Evolutionary conservation across 1,140 invertebrate genomes (phyloP).

Genomic region (Cotesia glomerata): DNA sequence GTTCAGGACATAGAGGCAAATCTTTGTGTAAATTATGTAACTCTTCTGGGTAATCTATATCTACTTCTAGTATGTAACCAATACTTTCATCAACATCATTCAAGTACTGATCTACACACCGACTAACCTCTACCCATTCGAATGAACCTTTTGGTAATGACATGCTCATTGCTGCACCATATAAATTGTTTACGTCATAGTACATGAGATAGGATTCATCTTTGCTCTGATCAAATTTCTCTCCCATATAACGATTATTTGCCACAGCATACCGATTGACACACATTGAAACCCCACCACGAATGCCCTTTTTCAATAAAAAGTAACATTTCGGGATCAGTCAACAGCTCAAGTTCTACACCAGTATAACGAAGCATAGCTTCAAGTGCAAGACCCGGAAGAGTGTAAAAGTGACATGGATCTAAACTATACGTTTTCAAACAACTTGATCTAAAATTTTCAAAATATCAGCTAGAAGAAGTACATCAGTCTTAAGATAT

Average conservation of each 20-base stretch:
- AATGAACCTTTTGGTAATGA: slow-evolving; percentile 36
- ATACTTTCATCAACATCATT: background rate
- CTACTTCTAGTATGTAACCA: background rate
- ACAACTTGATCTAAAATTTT: slow-evolving; percentile 53
- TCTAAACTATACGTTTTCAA: slow-evolving; percentile 46
- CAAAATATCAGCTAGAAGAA: slow-evolving; percentile 57
- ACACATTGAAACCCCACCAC: slow-evolving; percentile 47
- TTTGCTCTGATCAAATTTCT: no score
- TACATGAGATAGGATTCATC: no score
- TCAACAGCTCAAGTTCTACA: slow-evolving; percentile 60
- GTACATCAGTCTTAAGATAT: slow-evolving; percentile 57
- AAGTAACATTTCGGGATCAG: slow-evolving; percentile 54
- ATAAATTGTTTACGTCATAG: no score
- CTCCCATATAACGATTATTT: slow-evolving; percentile 41
- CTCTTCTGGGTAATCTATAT: slow-evolving; percentile 56
- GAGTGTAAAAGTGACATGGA: slow-evolving; percentile 51
- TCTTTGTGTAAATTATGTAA: no score
- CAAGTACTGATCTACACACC: slow-evolving; percentile 11
- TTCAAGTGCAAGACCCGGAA: slow-evolving; percentile 55
- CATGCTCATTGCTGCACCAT: no score
- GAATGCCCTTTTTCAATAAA: slow-evolving; percentile 38
- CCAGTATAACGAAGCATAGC: slow-evolving; percentile 52
- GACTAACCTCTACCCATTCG: no score
- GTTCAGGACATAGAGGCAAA: background rate
- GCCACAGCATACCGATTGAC: slow-evolving; percentile 47